Conservation (phyloP, 1,140 invertebrate genomes). For the Bombus breviceps region DNA sequence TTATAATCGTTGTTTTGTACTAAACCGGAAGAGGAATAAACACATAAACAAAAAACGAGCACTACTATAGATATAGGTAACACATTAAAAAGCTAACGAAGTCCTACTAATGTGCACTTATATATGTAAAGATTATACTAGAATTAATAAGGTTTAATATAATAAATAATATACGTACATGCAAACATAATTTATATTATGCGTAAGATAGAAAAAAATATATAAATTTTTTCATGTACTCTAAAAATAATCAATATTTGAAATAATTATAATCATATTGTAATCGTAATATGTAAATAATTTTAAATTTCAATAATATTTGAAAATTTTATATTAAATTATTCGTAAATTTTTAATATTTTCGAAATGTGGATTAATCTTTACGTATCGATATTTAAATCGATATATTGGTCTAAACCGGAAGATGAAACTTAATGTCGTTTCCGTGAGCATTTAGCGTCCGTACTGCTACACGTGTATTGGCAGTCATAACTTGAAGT, state of each 20-base stretch:
- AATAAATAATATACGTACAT: neutral
- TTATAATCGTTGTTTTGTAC: no score
- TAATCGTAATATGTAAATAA: neutral
- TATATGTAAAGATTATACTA: no score
- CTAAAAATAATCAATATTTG: neutral
- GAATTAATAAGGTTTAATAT: no score
- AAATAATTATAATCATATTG: neutral
- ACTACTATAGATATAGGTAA: no score
- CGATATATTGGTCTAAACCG: slow-evolving; percentile 7
- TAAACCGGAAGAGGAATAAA: no score
- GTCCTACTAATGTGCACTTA: no score
- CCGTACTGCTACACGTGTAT: slow-evolving; percentile 27
- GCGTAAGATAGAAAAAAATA: neutral
- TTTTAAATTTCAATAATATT: neutral
- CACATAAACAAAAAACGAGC: no score
- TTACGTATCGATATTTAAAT: slow-evolving; percentile 15
- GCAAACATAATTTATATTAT: no score
- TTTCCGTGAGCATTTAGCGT: slow-evolving; percentile 35
- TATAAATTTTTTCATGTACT: neutral
- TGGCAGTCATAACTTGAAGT: neutral
- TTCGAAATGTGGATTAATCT: neutral
- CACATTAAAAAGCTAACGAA: no score
- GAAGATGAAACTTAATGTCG: slow-evolving; percentile 1
- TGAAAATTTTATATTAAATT: neutral
- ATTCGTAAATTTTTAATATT: neutral